Evolutionary conservation across 1,140 invertebrate genomes (phyloP).

Genomic region (Melipona quadrifasciata): DNA sequence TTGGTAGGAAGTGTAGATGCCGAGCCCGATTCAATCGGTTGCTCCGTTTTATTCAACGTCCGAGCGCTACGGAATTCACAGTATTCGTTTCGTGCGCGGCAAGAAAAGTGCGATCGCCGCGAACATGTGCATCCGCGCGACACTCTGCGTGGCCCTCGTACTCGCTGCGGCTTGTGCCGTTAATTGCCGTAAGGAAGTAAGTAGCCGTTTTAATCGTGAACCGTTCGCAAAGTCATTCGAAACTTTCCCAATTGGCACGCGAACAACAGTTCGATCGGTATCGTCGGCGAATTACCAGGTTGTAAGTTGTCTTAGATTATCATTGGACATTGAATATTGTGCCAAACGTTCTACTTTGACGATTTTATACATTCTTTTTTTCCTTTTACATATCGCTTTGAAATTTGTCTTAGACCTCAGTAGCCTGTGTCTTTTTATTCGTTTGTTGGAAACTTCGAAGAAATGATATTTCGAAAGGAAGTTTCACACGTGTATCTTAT

Average conservation of each 20-base stretch:
- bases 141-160: not conserved
- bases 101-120: constrained; percentile 16
- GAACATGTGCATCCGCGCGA: constrained; percentile 44
- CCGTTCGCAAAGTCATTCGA: not conserved
- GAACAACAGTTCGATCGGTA: not conserved
- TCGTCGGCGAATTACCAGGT: too few relatives aligned
- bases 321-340: too few relatives aligned
- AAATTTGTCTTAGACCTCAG: too few relatives aligned
- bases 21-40: constrained; percentile 30
- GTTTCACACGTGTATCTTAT: too few relatives aligned
- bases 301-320: too few relatives aligned
- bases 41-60: constrained; percentile 15
- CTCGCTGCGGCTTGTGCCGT: not conserved
- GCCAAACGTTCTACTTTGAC: too few relatives aligned
- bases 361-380: too few relatives aligned
- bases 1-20: constrained; percentile 59
- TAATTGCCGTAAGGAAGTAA: constrained; percentile 51
- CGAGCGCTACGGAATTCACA: not conserved
- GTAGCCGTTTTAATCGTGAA: constrained; percentile 23
- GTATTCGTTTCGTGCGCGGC: constrained; percentile 17
- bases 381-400: too few relatives aligned
- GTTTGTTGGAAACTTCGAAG: too few relatives aligned
- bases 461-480: too few relatives aligned
- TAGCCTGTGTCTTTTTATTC: too few relatives aligned
- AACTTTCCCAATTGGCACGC: not conserved